Conservation (phyloP, 2,888 invertebrate genomes). For the Sericinus montela region DNA sequence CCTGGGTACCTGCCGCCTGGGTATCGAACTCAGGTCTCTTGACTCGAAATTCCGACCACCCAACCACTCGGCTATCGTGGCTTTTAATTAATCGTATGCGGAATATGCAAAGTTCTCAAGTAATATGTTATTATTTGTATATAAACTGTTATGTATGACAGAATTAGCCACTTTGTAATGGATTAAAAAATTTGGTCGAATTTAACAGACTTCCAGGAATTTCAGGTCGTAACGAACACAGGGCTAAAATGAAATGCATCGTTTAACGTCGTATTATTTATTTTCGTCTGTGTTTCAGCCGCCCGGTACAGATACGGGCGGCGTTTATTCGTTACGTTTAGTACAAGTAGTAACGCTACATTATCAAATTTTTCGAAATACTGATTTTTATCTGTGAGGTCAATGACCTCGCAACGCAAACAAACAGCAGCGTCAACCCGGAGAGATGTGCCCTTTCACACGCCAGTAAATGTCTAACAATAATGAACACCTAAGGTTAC, state of each 20-base stretch:
- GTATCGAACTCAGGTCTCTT: too few species aligned
- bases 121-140: too few species aligned
- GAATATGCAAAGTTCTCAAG: too few species aligned
- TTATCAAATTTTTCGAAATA: constrained; percentile 76
- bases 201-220: too few species aligned
- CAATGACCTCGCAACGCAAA: constrained; percentile 67
- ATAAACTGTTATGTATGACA: too few species aligned
- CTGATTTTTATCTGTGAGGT: constrained; percentile 70
- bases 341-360: constrained; percentile 74
- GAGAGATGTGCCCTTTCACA: constrained; percentile 45
- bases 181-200: too few species aligned
- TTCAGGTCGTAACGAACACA: too few species aligned
- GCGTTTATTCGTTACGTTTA: constrained; percentile 58
- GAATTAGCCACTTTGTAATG: too few species aligned
- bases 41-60: too few species aligned
- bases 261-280: constrained; percentile 76
- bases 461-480: constrained; percentile 26
- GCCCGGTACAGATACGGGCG: constrained; percentile 62
- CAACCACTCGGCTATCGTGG: too few species aligned
- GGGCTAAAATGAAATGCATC: constrained; percentile 40
- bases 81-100: too few species aligned
- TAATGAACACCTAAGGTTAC: constrained; percentile 33
- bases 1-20: too few species aligned
- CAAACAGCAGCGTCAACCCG: constrained; percentile 55
- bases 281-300: constrained; percentile 70